Conservation (phyloP, 1,140 invertebrate genomes). For the Acromyrmex echinatior region DNA sequence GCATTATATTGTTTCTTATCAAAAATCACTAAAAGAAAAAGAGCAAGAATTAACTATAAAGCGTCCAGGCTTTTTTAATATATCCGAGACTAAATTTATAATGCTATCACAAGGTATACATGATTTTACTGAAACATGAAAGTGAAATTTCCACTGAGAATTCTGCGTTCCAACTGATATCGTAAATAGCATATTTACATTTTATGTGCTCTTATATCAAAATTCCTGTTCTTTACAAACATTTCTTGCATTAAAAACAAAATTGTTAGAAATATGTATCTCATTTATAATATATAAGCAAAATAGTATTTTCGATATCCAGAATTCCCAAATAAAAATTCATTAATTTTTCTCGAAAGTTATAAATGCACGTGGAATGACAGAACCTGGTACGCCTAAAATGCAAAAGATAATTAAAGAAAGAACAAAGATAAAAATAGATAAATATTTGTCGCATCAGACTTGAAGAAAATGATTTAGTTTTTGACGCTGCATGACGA, state of each 20-base stretch:
- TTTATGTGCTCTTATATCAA: not conserved
- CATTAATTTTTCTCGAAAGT: not conserved
- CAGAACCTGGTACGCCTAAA: constrained; percentile 25
- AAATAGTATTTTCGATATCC: not conserved
- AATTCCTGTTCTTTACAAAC: not conserved
- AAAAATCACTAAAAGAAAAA: constrained; percentile 9
- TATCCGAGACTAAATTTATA: not conserved
- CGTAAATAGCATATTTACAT: not conserved
- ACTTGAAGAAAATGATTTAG: constrained; percentile 9
- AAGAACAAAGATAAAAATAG: constrained; percentile 23
- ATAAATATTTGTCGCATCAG: not conserved
- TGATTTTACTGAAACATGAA: not conserved
- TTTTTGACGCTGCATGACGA: constrained; percentile 53
- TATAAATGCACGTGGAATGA: constrained; percentile 56
- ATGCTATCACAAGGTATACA: not conserved
- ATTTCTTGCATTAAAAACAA: not conserved
- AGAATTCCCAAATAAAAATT: constrained; percentile 34
- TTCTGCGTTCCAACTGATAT: not conserved
- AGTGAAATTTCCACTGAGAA: constrained; percentile 34
- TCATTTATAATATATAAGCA: not conserved
- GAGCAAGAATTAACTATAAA: constrained; percentile 3
- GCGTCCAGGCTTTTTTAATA: constrained; percentile 6
- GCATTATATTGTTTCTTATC: constrained; percentile 14
- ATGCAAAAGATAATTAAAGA: constrained; percentile 7
- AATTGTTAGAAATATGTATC: not conserved